Conservation (phyloP, 2,797 vertebrate genomes). For the Phrynocephalus forsythii region DNA sequence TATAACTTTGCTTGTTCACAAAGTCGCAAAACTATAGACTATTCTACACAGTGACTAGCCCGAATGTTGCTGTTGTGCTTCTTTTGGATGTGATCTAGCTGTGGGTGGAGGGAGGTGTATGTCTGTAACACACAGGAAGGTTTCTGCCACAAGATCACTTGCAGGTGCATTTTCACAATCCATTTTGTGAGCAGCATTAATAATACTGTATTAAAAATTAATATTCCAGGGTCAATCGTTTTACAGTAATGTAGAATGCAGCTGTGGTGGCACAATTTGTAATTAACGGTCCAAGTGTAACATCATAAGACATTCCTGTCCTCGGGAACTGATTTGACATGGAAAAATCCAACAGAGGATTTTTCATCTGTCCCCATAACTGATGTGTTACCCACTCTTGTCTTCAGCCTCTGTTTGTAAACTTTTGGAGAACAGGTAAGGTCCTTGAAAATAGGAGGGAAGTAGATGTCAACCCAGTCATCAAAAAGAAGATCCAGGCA, state of each 20-base stretch:
- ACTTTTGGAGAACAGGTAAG: no score
- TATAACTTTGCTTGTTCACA: not conserved
- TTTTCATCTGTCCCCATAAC: no score
- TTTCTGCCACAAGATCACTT: not conserved
- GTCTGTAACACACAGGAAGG: not conserved
- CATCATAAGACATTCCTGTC: not conserved
- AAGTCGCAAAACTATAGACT: not conserved
- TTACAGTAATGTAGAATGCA: not conserved
- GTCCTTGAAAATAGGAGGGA: no score
- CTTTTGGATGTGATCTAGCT: not conserved
- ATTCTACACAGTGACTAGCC: not conserved
- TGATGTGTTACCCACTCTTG: no score
- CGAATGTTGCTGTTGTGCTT: not conserved
- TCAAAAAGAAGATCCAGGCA: no score
- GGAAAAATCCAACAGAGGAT: not conserved
- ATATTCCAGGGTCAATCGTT: not conserved
- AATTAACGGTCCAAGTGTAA: not conserved
- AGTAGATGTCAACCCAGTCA: no score
- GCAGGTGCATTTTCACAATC: constrained; percentile 10
- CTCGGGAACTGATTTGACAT: not conserved
- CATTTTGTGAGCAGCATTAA: no score
- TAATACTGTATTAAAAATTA: not conserved
- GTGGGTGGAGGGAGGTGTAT: not conserved
- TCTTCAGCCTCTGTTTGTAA: no score
- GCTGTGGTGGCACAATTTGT: constrained; percentile 12